Evolutionary conservation across 2,797 vertebrate genomes (phyloP).

Genomic region (Sebastolobus alascanus): DNA sequence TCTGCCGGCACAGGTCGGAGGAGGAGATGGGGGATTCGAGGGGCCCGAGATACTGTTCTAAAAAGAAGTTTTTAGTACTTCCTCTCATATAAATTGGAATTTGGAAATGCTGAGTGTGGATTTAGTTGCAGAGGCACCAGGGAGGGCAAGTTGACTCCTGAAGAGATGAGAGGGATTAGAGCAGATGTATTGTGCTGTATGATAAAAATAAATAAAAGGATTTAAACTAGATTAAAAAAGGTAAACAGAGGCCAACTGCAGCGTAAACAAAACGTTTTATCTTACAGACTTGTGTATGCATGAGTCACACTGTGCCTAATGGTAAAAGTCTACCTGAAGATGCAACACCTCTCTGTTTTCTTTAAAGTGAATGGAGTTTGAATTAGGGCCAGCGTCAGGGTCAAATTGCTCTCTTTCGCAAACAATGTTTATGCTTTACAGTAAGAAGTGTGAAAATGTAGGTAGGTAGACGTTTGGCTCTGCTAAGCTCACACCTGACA

Average conservation of each 20-base stretch:
- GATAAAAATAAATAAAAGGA: conserved; percentile 10
- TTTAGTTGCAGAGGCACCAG: not conserved
- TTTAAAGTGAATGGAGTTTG: conserved; percentile 22
- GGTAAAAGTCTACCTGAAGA: not conserved
- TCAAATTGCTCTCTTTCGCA: conserved; percentile 9
- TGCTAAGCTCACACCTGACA: conserved; percentile 58
- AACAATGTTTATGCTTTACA: conserved; percentile 19
- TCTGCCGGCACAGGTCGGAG: conserved; percentile 31
- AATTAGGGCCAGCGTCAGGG: not conserved
- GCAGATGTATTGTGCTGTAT: conserved; percentile 1
- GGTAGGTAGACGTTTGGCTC: conserved; percentile 25
- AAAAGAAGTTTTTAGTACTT: conserved; percentile 8
- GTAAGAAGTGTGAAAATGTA: conserved; percentile 36
- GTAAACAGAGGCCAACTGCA: not conserved
- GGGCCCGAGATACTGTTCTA: conserved; percentile 10
- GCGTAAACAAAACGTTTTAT: not conserved
- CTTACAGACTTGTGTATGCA: not conserved
- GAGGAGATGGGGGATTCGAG: conserved; percentile 20
- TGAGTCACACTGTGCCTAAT: conserved; percentile 1
- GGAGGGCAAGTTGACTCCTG: conserved; percentile 2
- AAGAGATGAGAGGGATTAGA: conserved; percentile 12
- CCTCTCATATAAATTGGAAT: conserved; percentile 19
- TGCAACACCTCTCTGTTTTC: conserved; percentile 13
- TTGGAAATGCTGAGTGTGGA: conserved; percentile 28
- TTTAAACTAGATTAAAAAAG: conserved; percentile 5